Evolutionary conservation across 2,797 vertebrate genomes (phyloP).

Genomic region (Macropus fuliginosus): DNA sequence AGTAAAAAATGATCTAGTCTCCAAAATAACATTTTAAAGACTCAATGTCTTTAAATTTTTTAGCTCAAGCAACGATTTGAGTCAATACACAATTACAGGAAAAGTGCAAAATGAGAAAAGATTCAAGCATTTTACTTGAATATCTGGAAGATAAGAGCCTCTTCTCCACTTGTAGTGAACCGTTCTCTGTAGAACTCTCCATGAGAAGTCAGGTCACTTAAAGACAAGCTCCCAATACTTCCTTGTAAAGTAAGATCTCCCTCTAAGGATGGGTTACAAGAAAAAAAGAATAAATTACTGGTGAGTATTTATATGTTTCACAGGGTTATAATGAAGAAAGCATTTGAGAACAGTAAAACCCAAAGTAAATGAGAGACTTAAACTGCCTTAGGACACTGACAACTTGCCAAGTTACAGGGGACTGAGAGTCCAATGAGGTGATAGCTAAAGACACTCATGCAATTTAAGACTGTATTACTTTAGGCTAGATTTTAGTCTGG

Average conservation of each 20-base stretch:
- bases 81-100: neutral
- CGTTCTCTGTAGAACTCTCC: conserved; percentile 96
- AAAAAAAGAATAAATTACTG: neutral
- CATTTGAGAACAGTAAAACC: neutral
- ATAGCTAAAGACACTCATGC: neutral
- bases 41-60: conserved; percentile 20
- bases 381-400: neutral
- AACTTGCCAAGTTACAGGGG: neutral
- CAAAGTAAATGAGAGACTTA: conserved; percentile 59
- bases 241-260: conserved; percentile 94
- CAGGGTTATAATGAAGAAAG: neutral
- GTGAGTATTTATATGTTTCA: neutral
- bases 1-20: neutral
- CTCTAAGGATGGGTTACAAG: conserved; percentile 83
- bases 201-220: conserved; percentile 95
- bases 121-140: conserved; percentile 87
- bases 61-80: conserved; percentile 18
- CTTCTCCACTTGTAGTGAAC: conserved; percentile 96
- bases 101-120: neutral
- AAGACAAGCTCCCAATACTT: conserved; percentile 94
- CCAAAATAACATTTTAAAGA: neutral
- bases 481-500: neutral
- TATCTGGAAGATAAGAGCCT: conserved; percentile 95
- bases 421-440: neutral
- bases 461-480: neutral